Conservation (phyloP, 2,888 invertebrate genomes). For the Gastracanthus pulcherrimus region DNA sequence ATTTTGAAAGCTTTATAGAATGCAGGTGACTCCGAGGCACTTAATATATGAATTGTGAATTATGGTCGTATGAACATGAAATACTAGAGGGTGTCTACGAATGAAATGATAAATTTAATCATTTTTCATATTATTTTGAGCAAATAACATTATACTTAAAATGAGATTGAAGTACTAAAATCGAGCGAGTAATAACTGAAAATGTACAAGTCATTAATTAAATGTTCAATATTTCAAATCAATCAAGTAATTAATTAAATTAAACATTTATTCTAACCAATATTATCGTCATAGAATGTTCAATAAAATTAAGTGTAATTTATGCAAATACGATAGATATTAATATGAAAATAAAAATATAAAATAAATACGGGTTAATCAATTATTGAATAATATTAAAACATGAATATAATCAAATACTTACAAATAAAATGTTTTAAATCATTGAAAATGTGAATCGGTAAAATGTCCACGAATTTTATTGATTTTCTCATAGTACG, state of each 20-base stretch:
- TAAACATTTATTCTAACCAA: neutral
- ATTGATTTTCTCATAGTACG: neutral
- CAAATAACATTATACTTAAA: neutral
- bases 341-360: too few species aligned
- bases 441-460: neutral
- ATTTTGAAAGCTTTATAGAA: conserved; percentile 60
- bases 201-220: too few species aligned
- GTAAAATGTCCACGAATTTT: neutral
- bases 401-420: neutral
- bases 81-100: conserved; percentile 37
- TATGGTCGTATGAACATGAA: neutral
- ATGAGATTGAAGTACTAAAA: neutral
- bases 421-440: neutral
- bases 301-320: too few species aligned
- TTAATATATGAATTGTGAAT: neutral
- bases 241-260: neutral
- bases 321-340: too few species aligned
- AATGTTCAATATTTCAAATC: too few species aligned
- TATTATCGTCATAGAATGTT: neutral
- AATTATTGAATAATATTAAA: neutral
- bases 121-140: too few species aligned
- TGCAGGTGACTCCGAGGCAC: neutral
- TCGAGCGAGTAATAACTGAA: neutral
- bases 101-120: neutral
- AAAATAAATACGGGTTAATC: neutral